Conservation (phyloP, 2,797 vertebrate genomes). For the Etheostoma nigrum region DNA sequence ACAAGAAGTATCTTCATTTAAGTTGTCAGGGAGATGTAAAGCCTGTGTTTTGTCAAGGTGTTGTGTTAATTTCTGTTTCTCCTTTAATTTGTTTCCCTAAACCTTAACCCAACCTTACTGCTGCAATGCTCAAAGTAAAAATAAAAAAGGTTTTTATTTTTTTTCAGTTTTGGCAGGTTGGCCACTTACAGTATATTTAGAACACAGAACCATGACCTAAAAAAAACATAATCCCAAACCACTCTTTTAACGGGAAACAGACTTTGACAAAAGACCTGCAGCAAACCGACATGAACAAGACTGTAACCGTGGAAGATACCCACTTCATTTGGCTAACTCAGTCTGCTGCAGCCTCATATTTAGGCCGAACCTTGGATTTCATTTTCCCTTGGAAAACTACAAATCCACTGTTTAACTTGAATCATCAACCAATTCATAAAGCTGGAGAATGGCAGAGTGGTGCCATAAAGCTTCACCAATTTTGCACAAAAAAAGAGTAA, state of each 20-base stretch:
- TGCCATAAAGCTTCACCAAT: slow-evolving; percentile 7
- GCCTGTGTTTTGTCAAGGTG: background rate
- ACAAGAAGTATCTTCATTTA: background rate
- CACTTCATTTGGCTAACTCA: background rate
- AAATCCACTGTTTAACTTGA: background rate
- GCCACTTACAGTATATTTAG: background rate
- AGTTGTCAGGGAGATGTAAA: background rate
- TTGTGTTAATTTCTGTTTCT: background rate
- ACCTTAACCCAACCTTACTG: background rate
- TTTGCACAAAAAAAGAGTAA: slow-evolving; percentile 11
- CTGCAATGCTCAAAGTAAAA: background rate
- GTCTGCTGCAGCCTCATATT: background rate
- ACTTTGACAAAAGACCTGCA: background rate
- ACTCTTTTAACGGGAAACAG: background rate
- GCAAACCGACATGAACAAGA: background rate
- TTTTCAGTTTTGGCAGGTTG: background rate
- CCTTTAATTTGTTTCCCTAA: background rate
- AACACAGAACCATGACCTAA: background rate
- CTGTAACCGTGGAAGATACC: background rate
- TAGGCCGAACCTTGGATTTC: background rate
- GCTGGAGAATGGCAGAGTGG: background rate
- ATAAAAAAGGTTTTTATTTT: background rate
- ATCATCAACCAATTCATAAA: background rate
- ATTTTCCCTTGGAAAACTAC: background rate
- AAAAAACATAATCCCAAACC: no score